Percentiles rank a stretch among this genome's conserved stretches.
Conservation (phyloP, 2,888 invertebrate genomes). For the Apotomis betuletana region DNA sequence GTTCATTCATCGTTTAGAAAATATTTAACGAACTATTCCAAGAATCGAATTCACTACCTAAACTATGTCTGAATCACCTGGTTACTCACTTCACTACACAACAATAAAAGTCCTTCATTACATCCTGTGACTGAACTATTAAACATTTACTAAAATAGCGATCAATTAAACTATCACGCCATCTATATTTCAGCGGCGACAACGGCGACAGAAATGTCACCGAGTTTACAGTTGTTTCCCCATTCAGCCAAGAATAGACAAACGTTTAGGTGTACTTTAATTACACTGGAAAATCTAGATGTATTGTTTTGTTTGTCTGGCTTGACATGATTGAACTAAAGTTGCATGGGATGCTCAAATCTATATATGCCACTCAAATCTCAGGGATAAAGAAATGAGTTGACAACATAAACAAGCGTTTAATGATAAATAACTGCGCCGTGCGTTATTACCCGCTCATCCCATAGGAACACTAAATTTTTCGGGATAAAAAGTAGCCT, state of each 20-base stretch:
- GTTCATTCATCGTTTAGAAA: too few relatives aligned
- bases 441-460: too few relatives aligned
- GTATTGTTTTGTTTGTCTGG: slow-evolving; percentile 22
- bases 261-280: slow-evolving; percentile 58
- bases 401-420: too few relatives aligned
- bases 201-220: slow-evolving; percentile 31
- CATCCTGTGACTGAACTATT: slow-evolving; percentile 20
- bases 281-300: slow-evolving; percentile 35
- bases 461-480: too few relatives aligned
- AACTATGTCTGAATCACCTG: not conserved
- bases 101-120: slow-evolving; percentile 15
- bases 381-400: not conserved
- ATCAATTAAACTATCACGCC: slow-evolving; percentile 35
- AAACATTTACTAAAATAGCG: slow-evolving; percentile 15
- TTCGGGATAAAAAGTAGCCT: too few relatives aligned
- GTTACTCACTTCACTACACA: not conserved
- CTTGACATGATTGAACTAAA: not conserved
- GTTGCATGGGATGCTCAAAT: not conserved
- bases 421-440: too few relatives aligned
- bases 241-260: slow-evolving; percentile 57
- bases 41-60: not conserved
- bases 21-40: not conserved
- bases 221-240: slow-evolving; percentile 42
- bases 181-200: slow-evolving; percentile 32
- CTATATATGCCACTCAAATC: not conserved